Percentiles rank a stretch among this genome's conserved stretches.
phyloP scores from a whole-genome alignment of 2,797 vertebrate genomes.

The Astyanax mexicanus region DNA sequence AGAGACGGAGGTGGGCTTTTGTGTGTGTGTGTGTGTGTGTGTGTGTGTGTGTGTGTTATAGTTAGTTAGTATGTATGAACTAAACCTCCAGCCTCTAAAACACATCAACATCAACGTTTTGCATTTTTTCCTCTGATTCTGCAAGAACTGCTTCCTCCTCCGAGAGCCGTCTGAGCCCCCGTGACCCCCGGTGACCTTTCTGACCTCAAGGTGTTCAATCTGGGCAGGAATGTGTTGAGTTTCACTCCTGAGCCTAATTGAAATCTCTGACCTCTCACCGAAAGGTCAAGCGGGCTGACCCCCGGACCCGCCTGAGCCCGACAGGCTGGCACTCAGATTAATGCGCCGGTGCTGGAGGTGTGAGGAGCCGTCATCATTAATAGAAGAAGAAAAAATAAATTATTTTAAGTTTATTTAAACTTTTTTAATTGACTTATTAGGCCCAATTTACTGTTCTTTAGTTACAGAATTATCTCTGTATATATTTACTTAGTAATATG shows the following conservation, averaged over 20 bases:
- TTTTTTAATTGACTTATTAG: too few species aligned
- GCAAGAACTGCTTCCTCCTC: constrained; percentile 7
- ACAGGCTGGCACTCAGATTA: constrained; percentile 19
- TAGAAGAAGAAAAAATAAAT: neutral
- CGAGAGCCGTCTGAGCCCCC: constrained; percentile 33
- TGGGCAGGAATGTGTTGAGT: constrained; percentile 54
- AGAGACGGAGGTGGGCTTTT: neutral
- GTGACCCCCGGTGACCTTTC: constrained; percentile 42
- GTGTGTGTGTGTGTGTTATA: constrained; percentile 18
- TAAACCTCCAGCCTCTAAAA: neutral
- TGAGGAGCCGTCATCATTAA: constrained; percentile 27
- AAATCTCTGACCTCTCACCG: constrained; percentile 47
- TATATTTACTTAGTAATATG: too few species aligned
- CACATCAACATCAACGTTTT: too few species aligned
- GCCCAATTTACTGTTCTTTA: too few species aligned
- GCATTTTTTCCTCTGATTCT: neutral
- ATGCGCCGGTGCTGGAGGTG: neutral
- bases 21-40: constrained; percentile 3
- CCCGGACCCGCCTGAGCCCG: constrained; percentile 1
- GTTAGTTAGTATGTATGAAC: too few species aligned
- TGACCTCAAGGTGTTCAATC: constrained; percentile 58
- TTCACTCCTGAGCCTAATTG: constrained; percentile 60
- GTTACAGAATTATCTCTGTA: too few species aligned
- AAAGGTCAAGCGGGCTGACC: constrained; percentile 42
- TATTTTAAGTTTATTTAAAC: too few species aligned